Base-by-base conservation (phyloP, 2,888 invertebrate genomes). In the Sphecodes monilicornis region DNA sequence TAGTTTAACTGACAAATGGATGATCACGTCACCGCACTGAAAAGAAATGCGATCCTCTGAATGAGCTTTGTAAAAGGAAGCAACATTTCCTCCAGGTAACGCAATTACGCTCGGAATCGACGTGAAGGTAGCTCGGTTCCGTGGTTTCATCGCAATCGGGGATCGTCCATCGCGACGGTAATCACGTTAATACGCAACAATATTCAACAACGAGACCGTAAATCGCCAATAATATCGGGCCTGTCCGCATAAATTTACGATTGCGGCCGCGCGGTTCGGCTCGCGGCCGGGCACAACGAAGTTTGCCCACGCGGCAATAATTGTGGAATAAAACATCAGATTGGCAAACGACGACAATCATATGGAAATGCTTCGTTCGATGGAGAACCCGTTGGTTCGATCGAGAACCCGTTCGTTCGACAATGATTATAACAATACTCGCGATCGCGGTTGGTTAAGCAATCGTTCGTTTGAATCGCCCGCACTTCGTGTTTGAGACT, bases 161-260 rank as follows among this genome's bases (percentile, higher is more conserved):
- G 57, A 57, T 57, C n/a, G 57, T 26, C 29, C 60, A 60, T 60
- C 57, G 57, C 57, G 26, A 57, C 57, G 57, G 70, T 77, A 77
- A 80, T 84, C 80, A 64, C 71, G 74, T 75, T 78, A 72, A 84
- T 50, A 41, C 71, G 66, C 78, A 57, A 68, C 81, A 41, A 78
- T 81, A 78, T 84, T 60, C 50, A 84, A 68, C 77, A 29, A 74
- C 70, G 81, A 54, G 70, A 66, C 54, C 77, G 73, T 71, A 71
- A 84, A 80, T 84, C 80, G 77, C 46, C 36, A 80, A 81, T 74
- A 81, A 78, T 72, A 75, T 75, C 76, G 68, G 32, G 8, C 32
- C 69, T 41, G 64, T 76, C 68, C 72, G 69, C 57, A 39, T 26
- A 39, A 81, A 80, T 84, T 77, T 80, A 84, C 46, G 74, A 66